Evolutionary conservation across 2,888 invertebrate genomes (phyloP).

Genomic region (Tigriopus californicus): DNA sequence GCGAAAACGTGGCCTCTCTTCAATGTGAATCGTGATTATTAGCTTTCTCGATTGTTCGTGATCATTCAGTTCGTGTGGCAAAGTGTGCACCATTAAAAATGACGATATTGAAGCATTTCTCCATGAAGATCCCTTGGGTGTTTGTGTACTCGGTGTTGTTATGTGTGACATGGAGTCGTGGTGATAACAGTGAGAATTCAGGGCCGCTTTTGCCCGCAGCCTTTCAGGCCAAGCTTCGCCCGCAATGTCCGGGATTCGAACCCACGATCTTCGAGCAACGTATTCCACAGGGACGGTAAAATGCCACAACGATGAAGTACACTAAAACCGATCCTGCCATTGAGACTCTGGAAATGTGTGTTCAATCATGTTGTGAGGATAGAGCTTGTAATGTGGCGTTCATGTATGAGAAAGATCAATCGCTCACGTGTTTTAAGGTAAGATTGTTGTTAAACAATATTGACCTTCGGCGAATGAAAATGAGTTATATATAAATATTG

Average conservation of each 20-base stretch:
- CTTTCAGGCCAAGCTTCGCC: no score
- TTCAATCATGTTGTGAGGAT: slow-evolving; percentile 44
- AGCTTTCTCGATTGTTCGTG: no score
- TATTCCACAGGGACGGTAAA: slow-evolving; percentile 35
- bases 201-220: no score
- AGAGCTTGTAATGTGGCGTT: slow-evolving; percentile 57
- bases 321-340: slow-evolving; percentile 31
- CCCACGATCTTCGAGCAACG: background rate
- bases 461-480: background rate
- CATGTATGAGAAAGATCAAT: slow-evolving; percentile 38
- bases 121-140: background rate
- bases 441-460: slow-evolving; percentile 14
- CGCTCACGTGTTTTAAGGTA: slow-evolving; percentile 52
- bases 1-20: no score
- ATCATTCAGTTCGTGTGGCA: no score
- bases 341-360: slow-evolving; percentile 41
- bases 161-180: background rate
- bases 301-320: slow-evolving; percentile 21
- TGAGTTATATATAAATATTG: background rate
- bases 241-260: no score
- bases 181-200: no score
- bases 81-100: background rate
- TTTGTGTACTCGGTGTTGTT: background rate
- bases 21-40: no score
- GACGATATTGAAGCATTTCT: background rate